Conservation (phyloP, 2,113 vertebrate species). For the Laticauda laticaudata region DNA sequence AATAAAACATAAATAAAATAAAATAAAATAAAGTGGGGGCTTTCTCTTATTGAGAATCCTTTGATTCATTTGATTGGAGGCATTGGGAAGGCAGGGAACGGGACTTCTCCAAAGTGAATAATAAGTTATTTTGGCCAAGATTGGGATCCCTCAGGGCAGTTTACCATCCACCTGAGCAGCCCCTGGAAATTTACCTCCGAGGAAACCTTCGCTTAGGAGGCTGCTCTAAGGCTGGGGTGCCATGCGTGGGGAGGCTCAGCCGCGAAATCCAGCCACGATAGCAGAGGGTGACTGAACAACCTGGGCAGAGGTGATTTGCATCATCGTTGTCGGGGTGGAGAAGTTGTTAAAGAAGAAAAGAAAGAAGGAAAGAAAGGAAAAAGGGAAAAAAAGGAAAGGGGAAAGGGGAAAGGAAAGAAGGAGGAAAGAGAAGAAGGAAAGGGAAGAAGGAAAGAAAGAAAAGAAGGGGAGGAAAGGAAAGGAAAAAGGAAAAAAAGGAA, state of each 20-base stretch:
- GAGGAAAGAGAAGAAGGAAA: too few relatives aligned
- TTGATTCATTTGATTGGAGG: not conserved
- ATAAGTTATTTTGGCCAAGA: not conserved
- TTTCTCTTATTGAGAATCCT: not conserved
- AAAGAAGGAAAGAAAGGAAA: not conserved
- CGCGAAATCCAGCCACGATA: accelerated
- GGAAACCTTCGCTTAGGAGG: not conserved
- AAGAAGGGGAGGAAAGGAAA: too few relatives aligned
- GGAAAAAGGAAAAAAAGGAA: too few relatives aligned
- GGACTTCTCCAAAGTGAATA: not conserved
- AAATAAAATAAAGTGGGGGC: too few relatives aligned
- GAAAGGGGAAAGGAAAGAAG: too few relatives aligned
- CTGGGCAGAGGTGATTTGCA: not conserved
- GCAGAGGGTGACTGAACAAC: too few relatives aligned
- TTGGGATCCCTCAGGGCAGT: not conserved
- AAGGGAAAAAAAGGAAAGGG: too few relatives aligned
- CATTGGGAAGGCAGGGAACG: not conserved
- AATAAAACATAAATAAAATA: too few relatives aligned
- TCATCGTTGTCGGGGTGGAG: not conserved
- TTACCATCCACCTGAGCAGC: not conserved
- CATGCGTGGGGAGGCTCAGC: too few relatives aligned
- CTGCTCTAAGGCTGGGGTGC: not conserved
- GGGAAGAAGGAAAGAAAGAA: too few relatives aligned
- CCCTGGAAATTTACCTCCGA: accelerated
- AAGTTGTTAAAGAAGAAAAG: too few relatives aligned